Conservation (phyloP, 1,140 invertebrate genomes). For the Nephila pilipes region DNA sequence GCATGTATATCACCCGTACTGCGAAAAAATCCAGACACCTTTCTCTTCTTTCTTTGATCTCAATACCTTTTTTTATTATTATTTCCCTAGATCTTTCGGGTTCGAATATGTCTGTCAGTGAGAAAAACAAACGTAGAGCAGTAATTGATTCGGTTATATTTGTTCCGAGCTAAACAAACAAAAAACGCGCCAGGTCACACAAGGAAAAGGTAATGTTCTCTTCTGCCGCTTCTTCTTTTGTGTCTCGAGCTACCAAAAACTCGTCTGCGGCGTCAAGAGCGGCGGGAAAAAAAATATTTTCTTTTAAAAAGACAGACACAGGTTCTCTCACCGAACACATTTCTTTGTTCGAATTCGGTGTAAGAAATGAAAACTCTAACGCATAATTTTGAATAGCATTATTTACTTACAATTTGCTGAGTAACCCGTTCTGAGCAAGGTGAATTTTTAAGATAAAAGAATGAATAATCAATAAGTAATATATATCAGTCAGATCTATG, state of each 20-base stretch:
- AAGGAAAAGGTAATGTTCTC: background rate
- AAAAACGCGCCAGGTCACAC: background rate
- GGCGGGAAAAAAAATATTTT: background rate
- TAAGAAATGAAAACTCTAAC: too few relatives aligned
- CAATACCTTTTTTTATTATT: background rate
- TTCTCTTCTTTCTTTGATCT: too few relatives aligned
- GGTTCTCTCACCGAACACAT: too few relatives aligned
- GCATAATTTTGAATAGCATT: too few relatives aligned
- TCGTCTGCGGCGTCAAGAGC: background rate
- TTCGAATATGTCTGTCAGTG: background rate
- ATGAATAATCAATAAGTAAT: too few relatives aligned
- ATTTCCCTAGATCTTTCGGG: background rate
- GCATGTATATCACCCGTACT: too few relatives aligned
- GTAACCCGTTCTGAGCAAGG: too few relatives aligned
- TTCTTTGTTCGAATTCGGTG: too few relatives aligned
- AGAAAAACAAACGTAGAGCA: background rate
- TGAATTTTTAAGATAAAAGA: too few relatives aligned
- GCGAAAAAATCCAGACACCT: background rate
- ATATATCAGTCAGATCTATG: too few relatives aligned
- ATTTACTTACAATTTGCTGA: too few relatives aligned
- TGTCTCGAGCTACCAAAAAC: background rate
- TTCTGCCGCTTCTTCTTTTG: background rate
- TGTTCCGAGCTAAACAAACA: background rate
- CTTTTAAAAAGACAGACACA: too few relatives aligned
- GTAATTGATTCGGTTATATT: slow-evolving; percentile 34